These are phyloP conservation scores for Actenoides lindsayi DNA, from an alignment of 2,113 vertebrate species.

Conservation along the genomic window DNA sequence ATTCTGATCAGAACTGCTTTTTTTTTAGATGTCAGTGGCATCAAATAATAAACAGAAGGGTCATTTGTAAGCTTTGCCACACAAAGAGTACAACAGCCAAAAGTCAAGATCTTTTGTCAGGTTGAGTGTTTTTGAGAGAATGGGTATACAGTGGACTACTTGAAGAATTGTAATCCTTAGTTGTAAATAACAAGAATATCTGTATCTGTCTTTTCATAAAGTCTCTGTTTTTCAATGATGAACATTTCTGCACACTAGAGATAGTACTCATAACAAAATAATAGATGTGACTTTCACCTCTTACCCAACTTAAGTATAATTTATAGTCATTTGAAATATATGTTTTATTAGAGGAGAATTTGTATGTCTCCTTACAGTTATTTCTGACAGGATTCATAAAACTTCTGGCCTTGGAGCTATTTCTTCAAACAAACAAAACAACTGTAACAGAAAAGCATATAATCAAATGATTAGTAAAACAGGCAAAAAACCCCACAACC, in stretches of 20 bases:
- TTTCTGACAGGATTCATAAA: neutral
- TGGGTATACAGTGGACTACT: neutral
- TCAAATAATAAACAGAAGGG: neutral
- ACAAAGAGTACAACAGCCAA: neutral
- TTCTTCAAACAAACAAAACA: neutral
- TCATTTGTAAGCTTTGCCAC: neutral
- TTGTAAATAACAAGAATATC: neutral
- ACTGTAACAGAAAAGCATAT: neutral
- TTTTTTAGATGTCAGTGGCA: neutral
- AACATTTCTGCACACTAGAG: neutral
- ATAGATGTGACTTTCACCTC: neutral
- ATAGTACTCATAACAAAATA: neutral
- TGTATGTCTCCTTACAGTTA: neutral
- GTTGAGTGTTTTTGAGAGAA: neutral
- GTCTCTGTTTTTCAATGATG: neutral
- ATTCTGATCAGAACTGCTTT: neutral
- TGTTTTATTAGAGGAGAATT: neutral
- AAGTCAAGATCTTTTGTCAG: neutral
- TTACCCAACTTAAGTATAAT: neutral
- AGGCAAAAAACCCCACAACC: neutral
- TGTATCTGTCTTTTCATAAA: neutral
- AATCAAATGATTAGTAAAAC: constrained; percentile 47
- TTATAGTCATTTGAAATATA: neutral
- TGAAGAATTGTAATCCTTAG: neutral
- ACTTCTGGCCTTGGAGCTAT: neutral